Evolutionary conservation across 2,113 vertebrate genomes (phyloP).

Genomic region (Cephalopholis sonnerati): DNA sequence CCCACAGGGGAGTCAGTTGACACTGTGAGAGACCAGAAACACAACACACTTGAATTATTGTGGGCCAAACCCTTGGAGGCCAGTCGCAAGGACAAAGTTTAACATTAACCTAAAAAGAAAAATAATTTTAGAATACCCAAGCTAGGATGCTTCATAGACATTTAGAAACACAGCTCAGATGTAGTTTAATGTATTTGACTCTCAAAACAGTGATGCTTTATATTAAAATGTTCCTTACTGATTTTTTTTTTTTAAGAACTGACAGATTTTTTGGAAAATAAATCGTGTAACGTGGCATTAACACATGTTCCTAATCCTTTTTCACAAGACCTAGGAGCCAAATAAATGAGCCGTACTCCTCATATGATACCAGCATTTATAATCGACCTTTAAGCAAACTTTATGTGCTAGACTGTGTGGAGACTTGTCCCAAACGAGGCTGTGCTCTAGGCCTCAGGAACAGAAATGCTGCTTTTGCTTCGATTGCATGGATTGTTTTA

Average conservation of each 20-base stretch:
- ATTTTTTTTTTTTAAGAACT: neutral
- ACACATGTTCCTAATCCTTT: neutral
- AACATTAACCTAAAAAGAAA: slow-evolving; percentile 39
- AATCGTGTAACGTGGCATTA: neutral
- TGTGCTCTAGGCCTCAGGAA: neutral
- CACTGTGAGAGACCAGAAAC: slow-evolving; percentile 65
- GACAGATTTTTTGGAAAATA: neutral
- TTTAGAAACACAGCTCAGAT: neutral
- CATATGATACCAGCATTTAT: neutral
- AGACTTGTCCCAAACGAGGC: neutral
- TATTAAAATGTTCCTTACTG: neutral
- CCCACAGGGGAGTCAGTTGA: slow-evolving; percentile 80
- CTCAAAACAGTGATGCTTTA: neutral
- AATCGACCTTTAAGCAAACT: neutral
- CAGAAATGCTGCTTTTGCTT: neutral
- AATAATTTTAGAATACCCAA: slow-evolving; percentile 13
- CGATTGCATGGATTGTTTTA: neutral
- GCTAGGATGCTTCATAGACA: neutral
- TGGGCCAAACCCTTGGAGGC: slow-evolving; percentile 53
- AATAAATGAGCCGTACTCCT: slow-evolving; percentile 3
- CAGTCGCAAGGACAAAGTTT: slow-evolving; percentile 44
- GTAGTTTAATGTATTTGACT: neutral
- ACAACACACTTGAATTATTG: slow-evolving; percentile 71
- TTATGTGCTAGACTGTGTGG: neutral
- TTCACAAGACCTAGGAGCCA: neutral